Evolutionary conservation across 2,888 invertebrate genomes (phyloP), one percentile per base, ranked within the genome.

Genomic region (Brachyptera putata): DNA sequence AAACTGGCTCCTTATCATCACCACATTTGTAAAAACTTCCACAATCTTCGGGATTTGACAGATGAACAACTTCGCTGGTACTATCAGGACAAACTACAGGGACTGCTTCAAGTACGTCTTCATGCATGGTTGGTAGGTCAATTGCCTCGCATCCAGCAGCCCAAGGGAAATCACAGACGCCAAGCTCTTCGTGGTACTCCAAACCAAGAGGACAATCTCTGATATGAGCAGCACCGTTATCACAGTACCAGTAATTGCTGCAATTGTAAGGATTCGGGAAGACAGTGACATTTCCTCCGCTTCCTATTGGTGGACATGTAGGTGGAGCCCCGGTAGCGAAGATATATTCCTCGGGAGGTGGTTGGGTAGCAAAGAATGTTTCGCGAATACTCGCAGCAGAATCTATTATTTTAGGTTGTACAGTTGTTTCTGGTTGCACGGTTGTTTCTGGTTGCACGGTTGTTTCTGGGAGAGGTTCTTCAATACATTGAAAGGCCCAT

Each of bases 251-350:
- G 14, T 39, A 39, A 9, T 7, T 3, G n/a, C 39, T 39, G 39
- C 39, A 50, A 26, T 50, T 30, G 50, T 50, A 25, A 14, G 34
- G 16, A 18, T 50, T 34, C 16, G 30, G 57, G n/a, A 21, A 41
- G 26, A 26, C 30, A 21, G 43, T 36, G 30, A 43, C 49, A 22
- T 58, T 36, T 16, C 36, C 37, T 21, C 22, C 26, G 9, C 1
- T 25, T 16, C 11, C 30, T 16, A 14, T 4, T n/a, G 30, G 30
- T 16, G 26, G 50, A 14, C 39, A 39, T 4, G 14, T n/a, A 14
- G 39, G 39, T 4, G 39, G 39, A 39, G 3, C 39, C n/a, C 14
- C 39, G 39, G n/a, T n/a, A n/a, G n/a, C n/a, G n/a, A n/a, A n/a
- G 14, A 14, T 5, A 30, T 5, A 30, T 30, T 7, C 7, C 30